A percentile compares a stretch with the other conserved stretches of the same genome.
Conservation (phyloP, 2,888 invertebrate species). For the Mystacides longicornis region DNA sequence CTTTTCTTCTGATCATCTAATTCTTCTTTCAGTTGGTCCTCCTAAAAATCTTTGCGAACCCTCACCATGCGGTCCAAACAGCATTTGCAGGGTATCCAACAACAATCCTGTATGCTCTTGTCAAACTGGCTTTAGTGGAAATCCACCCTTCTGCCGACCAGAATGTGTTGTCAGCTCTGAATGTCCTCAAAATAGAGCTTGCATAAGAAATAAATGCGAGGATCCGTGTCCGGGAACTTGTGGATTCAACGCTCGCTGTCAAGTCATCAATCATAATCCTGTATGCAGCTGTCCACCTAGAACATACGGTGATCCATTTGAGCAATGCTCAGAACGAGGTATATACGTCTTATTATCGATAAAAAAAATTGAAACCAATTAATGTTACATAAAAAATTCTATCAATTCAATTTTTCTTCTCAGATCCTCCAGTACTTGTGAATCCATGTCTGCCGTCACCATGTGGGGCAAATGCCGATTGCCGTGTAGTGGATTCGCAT, state of each 20-base stretch:
- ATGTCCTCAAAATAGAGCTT: slow-evolving; percentile 64
- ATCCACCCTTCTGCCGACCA: slow-evolving; percentile 68
- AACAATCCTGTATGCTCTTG: slow-evolving; percentile 70
- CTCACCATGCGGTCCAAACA: slow-evolving; percentile 70
- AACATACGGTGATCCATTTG: slow-evolving; percentile 70
- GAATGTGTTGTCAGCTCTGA: slow-evolving; percentile 73
- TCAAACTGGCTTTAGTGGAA: slow-evolving; percentile 58
- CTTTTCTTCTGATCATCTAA: not conserved
- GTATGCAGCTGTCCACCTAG: slow-evolving; percentile 65
- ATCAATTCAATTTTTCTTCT: too few relatives aligned
- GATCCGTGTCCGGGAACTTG: slow-evolving; percentile 73
- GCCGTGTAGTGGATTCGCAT: slow-evolving; percentile 52
- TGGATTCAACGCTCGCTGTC: slow-evolving; percentile 69
- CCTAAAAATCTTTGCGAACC: slow-evolving; percentile 61
- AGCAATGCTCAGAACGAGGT: slow-evolving; percentile 53
- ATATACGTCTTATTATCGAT: slow-evolving; percentile 27
- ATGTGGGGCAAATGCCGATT: slow-evolving; percentile 60
- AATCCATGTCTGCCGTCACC: slow-evolving; percentile 64
- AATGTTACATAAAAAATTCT: too few relatives aligned
- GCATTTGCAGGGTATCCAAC: slow-evolving; percentile 62
- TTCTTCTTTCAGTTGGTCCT: not conserved
- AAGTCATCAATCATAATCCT: slow-evolving; percentile 72
- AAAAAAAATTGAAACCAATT: not conserved
- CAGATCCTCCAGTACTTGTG: slow-evolving; percentile 26
- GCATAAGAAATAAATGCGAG: slow-evolving; percentile 66